A percentile compares a stretch with the other conserved stretches of the same genome.
phyloP scores from a whole-genome alignment of 2,888 invertebrate genomes.

The Taphrorychus bicolor region DNA sequence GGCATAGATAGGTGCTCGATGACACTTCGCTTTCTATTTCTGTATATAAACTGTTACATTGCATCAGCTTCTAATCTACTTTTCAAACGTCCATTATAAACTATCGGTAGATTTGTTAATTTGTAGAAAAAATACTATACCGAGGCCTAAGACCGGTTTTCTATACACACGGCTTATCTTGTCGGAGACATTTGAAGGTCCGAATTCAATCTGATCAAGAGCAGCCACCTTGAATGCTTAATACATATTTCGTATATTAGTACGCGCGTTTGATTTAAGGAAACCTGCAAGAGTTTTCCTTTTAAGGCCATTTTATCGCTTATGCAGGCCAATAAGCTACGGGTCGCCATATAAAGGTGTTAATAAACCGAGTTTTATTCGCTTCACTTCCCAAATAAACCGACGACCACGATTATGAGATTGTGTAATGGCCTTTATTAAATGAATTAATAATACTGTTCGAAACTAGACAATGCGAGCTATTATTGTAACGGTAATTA shows the following conservation, averaged over 20 bases:
- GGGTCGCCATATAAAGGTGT: too few species aligned
- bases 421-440: constrained; percentile 2
- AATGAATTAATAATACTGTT: constrained; percentile 33
- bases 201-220: neutral
- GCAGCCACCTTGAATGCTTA: neutral
- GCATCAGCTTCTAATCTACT: constrained; percentile 2
- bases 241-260: too few species aligned
- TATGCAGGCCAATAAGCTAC: too few species aligned
- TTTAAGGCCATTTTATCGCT: neutral
- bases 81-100: constrained; percentile 1
- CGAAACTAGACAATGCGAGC: constrained; percentile 31
- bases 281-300: neutral
- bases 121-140: constrained; percentile 21
- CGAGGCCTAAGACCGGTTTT: constrained; percentile 14
- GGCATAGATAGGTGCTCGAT: neutral
- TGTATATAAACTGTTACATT: neutral
- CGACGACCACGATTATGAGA: neutral
- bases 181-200: neutral
- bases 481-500: constrained; percentile 39
- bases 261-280: too few species aligned
- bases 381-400: neutral
- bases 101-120: constrained; percentile 8
- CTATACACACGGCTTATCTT: neutral
- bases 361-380: neutral
- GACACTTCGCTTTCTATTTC: neutral